Percentiles rank a stretch among this genome's conserved stretches.
Conservation (phyloP, 2,113 vertebrate species). For the Burhinus bistriatus region DNA sequence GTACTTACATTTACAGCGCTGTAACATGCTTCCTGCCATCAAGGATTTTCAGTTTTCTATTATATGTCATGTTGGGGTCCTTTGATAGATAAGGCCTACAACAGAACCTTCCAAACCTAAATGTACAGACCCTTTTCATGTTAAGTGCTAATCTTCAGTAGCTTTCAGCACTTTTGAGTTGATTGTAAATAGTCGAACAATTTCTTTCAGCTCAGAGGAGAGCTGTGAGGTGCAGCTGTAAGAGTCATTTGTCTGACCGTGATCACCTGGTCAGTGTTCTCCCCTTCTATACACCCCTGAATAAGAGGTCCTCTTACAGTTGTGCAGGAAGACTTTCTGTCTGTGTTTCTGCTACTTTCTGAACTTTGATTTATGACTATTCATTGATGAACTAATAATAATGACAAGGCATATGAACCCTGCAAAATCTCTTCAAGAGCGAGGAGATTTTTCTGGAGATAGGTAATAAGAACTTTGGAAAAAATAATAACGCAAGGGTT, state of each 20-base stretch:
- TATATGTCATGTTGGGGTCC: rapidly evolving
- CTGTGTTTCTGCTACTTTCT: neutral
- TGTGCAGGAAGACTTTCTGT: neutral
- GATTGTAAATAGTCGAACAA: neutral
- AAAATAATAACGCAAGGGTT: neutral
- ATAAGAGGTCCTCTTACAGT: neutral
- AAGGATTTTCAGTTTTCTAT: neutral
- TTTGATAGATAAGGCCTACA: neutral
- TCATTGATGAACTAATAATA: neutral
- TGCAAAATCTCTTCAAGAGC: neutral
- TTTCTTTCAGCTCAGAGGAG: neutral
- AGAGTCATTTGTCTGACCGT: neutral
- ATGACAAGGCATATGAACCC: rapidly evolving
- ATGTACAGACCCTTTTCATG: neutral
- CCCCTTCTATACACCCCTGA: too few species aligned
- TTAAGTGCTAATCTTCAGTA: neutral
- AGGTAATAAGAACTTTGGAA: neutral
- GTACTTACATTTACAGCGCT: neutral
- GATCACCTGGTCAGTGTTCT: neutral
- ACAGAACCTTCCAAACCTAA: neutral
- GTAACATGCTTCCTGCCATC: rapidly evolving
- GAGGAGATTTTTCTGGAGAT: neutral
- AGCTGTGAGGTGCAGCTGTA: neutral
- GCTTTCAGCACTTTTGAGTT: neutral
- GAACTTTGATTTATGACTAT: neutral